Percentiles rank a stretch among this genome's conserved stretches.
Evolutionary conservation across 1,140 invertebrate species (phyloP).

Genomic region (Drosophila bipectinata): DNA sequence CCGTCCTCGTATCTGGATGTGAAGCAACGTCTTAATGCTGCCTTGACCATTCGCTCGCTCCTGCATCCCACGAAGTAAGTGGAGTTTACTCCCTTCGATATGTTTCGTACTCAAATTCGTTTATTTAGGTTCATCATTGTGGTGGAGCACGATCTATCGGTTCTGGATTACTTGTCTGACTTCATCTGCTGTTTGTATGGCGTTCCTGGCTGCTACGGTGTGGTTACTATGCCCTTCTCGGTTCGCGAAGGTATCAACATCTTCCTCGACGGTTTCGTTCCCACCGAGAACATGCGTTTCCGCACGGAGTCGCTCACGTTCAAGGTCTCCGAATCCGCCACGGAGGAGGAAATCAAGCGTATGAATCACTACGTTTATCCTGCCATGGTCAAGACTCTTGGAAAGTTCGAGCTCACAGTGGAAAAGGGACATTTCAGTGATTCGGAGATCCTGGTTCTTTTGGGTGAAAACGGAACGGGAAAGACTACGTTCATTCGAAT

Average conservation of each 20-base stretch:
- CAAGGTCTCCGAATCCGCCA: conserved; percentile 98
- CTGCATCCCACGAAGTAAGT: conserved; percentile 94
- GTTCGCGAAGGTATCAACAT: conserved; percentile 99
- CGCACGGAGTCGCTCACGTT: conserved; percentile 98
- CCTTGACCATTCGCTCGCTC: conserved; percentile 95
- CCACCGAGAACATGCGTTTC: conserved; percentile 99
- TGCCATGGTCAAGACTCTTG: conserved; percentile 92
- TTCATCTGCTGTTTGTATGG: conserved; percentile 99
- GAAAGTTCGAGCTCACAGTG: conserved; percentile 92
- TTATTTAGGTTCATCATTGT: conserved; percentile 96
- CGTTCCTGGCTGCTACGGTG: conserved; percentile 98
- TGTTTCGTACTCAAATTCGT: conserved; percentile 11
- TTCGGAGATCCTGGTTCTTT: conserved; percentile 99
- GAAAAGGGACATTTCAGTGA: conserved; percentile 98
- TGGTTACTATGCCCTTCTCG: conserved; percentile 99
- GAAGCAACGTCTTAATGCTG: conserved; percentile 98
- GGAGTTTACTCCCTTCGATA: not conserved
- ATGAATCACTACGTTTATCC: conserved; percentile 99
- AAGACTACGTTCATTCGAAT: conserved; percentile 99
- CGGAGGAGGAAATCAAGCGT: conserved; percentile 97
- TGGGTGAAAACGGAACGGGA: conserved; percentile 99
- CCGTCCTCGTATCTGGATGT: conserved; percentile 99
- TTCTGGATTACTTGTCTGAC: conserved; percentile 99
- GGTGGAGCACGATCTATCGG: conserved; percentile 99
- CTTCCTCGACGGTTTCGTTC: conserved; percentile 99